Evolutionary conservation across 2,797 vertebrate genomes (phyloP).

Genomic region (Lepus oiostolus): DNA sequence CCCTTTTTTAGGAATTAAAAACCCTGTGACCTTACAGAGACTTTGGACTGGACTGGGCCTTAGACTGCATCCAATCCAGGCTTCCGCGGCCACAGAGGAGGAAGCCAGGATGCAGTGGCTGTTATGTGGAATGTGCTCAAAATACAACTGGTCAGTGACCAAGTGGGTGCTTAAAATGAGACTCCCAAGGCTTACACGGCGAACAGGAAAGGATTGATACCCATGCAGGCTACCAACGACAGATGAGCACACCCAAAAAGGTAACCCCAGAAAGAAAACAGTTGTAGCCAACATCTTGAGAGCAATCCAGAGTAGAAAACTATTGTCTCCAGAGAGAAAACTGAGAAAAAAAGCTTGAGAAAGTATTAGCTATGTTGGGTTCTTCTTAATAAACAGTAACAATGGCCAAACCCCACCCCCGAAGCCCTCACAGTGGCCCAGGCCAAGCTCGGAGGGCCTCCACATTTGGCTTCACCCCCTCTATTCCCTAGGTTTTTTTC

Average conservation of each 20-base stretch:
- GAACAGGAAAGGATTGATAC: background rate
- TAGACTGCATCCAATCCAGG: background rate
- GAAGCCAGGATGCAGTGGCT: background rate
- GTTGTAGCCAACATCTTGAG: background rate
- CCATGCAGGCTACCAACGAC: background rate
- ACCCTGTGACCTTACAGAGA: background rate
- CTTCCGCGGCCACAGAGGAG: background rate
- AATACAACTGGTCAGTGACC: background rate
- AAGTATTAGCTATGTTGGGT: background rate
- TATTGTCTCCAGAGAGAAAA: background rate
- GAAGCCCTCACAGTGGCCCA: too few species aligned
- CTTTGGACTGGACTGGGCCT: background rate
- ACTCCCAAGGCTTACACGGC: background rate
- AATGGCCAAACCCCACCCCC: background rate
- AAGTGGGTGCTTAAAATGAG: background rate
- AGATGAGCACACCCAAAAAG: background rate
- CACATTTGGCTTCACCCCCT: background rate
- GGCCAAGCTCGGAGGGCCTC: background rate
- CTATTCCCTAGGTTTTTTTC: background rate
- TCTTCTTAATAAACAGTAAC: background rate
- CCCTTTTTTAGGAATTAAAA: background rate
- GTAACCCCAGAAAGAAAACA: background rate
- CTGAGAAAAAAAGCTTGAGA: background rate
- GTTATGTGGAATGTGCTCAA: background rate
- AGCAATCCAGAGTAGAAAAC: background rate